These are phyloP conservation scores for Temnothorax rugatulus DNA, from an alignment of 2,888 invertebrate genomes.

Conservation along the genomic window DNA sequence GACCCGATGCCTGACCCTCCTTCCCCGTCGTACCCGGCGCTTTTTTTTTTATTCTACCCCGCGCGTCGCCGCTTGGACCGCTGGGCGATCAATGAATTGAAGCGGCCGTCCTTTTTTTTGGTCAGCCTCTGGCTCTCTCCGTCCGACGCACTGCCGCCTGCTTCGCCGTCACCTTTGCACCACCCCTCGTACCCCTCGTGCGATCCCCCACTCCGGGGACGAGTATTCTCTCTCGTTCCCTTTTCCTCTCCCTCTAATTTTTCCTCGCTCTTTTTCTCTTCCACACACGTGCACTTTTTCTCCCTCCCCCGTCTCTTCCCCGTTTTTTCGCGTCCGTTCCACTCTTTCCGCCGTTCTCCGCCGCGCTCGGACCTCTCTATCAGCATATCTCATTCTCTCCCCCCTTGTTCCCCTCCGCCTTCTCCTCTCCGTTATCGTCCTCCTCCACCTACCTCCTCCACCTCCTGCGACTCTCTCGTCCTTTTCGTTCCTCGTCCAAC, in stretches of 20 bases:
- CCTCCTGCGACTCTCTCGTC: constrained; percentile 63
- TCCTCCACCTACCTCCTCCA: constrained; percentile 70
- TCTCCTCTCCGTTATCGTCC: constrained; percentile 72
- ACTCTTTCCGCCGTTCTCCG: constrained; percentile 65
- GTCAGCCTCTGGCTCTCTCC: constrained; percentile 82
- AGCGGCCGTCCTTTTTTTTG: constrained; percentile 85
- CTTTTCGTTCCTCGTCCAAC: constrained; percentile 73
- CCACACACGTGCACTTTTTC: constrained; percentile 62
- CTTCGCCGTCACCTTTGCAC: constrained; percentile 76
- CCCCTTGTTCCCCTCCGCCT: constrained; percentile 66
- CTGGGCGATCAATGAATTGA: constrained; percentile 86
- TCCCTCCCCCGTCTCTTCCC: constrained; percentile 63
- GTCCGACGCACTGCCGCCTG: constrained; percentile 79
- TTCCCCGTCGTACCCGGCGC: constrained; percentile 62
- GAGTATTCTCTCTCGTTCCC: constrained; percentile 58
- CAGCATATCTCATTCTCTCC: constrained; percentile 74
- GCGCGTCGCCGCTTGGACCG: constrained; percentile 84
- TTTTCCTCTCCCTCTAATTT: constrained; percentile 54
- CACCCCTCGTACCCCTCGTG: constrained; percentile 65
- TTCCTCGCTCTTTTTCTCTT: constrained; percentile 51
- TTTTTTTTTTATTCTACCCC: constrained; percentile 82
- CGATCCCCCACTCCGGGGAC: constrained; percentile 58
- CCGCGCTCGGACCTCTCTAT: constrained; percentile 70
- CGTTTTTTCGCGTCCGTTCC: constrained; percentile 70
- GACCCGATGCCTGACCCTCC: constrained; percentile 59